Evolutionary conservation across 2,888 invertebrate species (phyloP), one percentile per base, ranked within the genome.

Genomic region (Micoletzkya japonica): DNA sequence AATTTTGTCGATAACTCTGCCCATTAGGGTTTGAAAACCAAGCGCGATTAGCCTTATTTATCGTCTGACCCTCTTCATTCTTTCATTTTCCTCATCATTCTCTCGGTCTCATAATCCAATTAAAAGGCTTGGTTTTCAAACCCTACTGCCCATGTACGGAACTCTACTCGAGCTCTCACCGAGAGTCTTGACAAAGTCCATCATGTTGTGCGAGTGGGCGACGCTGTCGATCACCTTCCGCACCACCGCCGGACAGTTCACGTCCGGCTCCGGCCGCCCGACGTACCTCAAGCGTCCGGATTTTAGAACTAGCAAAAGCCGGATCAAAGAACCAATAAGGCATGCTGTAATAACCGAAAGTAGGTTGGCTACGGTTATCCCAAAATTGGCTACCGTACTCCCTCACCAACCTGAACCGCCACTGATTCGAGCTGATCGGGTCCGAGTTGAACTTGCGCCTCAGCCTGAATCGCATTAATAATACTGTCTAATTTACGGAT

Each of bases 201-300:
- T 79, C 77, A 77, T 77, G 63, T 77, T 76, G 28, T 57, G 67
- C 7, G 79, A 77, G 59, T 75, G 73, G 32, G 69, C 70, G 1
- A 77, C 64, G 7, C 77, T 77, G 37, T 73, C 73, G 28, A 79
- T 79, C 36, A 77, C 77, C 72, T 79, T 79, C 54, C 79, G 70
- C 36, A 79, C 77, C 26, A 79, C 76, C 6, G 73, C 74, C 10
- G 79, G 77, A 50, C 79, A 79, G 58, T 73, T 76, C 26, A 66
- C 63, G 68, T 77, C 77, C 0, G 79, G 79, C 71, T 79, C 79
- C 0, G 79, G 79, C 1, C 75, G 52, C 36, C 64, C 70, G 17
- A 70, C 39, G 34, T 70, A 68, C 28, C 66, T 67, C 17, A 24
- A 67, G 10, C 28, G 32, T 20, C n/a, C n/a, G n/a, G n/a, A n/a